These are phyloP conservation scores for Erithacus rubecula DNA, from an alignment of 2,797 vertebrate genomes.

Conservation along the genomic window DNA sequence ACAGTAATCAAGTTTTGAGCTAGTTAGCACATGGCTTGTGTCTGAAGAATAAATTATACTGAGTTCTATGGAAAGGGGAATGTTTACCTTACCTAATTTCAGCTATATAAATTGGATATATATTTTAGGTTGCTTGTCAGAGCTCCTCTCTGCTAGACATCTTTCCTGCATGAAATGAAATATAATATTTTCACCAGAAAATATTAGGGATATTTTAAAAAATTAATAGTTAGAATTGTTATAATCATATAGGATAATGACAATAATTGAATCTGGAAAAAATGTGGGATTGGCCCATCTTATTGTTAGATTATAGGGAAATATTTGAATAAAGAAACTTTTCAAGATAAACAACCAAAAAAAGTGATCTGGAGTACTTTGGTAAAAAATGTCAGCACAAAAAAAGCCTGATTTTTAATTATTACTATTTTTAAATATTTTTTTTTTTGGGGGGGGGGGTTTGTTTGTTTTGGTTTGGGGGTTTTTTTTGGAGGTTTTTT, in stretches of 20 bases:
- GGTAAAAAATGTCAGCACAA: not conserved
- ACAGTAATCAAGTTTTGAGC: not conserved
- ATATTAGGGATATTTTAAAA: not conserved
- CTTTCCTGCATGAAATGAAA: not conserved
- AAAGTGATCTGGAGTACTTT: not conserved
- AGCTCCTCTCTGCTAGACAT: not conserved
- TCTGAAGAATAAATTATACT: not conserved
- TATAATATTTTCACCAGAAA: not conserved
- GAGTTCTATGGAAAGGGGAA: not conserved
- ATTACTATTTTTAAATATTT: no score
- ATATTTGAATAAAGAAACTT: not conserved
- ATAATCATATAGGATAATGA: not conserved
- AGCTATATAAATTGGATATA: not conserved
- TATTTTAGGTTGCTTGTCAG: not conserved
- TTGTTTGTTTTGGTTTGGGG: no score
- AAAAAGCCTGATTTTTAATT: not conserved
- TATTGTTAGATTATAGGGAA: not conserved
- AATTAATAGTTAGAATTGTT: not conserved
- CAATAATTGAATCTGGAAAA: not conserved
- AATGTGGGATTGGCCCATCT: not conserved
- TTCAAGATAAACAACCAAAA: not conserved
- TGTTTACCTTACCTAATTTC: not conserved
- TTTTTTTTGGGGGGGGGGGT: no score
- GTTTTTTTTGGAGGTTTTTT: no score
- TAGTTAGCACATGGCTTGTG: not conserved